These are phyloP conservation scores for Clitarchus hookeri DNA, from an alignment of 2,888 invertebrate species.

Conservation along the genomic window DNA sequence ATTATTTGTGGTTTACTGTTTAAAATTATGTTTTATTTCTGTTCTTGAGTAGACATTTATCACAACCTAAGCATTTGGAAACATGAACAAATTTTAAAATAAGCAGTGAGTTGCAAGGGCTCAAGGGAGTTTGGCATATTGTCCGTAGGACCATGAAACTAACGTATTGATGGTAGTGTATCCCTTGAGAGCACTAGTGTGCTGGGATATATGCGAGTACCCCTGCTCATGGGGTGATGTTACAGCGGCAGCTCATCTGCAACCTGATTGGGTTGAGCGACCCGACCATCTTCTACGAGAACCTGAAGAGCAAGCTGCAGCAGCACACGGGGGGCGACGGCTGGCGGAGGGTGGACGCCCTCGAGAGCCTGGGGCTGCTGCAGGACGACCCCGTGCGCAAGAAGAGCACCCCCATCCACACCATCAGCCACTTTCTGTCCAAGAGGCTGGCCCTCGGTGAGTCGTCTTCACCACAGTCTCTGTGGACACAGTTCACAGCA, in stretches of 20 bases:
- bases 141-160: too few relatives aligned
- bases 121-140: too few relatives aligned
- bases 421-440: slow-evolving; percentile 86
- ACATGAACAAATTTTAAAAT: too few relatives aligned
- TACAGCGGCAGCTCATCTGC: slow-evolving; percentile 80
- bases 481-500: too few relatives aligned
- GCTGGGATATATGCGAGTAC: background rate
- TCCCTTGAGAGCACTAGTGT: too few relatives aligned
- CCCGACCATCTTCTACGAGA: slow-evolving; percentile 89
- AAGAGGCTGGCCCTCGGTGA: slow-evolving; percentile 78
- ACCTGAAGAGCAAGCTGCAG: slow-evolving; percentile 79
- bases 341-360: slow-evolving; percentile 64
- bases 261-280: slow-evolving; percentile 82
- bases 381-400: slow-evolving; percentile 83
- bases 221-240: background rate
- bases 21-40: too few relatives aligned
- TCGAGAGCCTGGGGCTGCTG: slow-evolving; percentile 87
- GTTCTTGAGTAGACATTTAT: too few relatives aligned
- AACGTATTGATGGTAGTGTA: too few relatives aligned
- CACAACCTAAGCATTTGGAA: too few relatives aligned
- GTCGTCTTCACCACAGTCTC: slow-evolving; percentile 39
- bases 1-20: too few relatives aligned
- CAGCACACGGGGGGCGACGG: slow-evolving; percentile 76
- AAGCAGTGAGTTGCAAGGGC: too few relatives aligned
- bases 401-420: slow-evolving; percentile 86